Base-by-base conservation (phyloP, 2,113 vertebrate species). In the Tychaedon coryphoeus region DNA sequence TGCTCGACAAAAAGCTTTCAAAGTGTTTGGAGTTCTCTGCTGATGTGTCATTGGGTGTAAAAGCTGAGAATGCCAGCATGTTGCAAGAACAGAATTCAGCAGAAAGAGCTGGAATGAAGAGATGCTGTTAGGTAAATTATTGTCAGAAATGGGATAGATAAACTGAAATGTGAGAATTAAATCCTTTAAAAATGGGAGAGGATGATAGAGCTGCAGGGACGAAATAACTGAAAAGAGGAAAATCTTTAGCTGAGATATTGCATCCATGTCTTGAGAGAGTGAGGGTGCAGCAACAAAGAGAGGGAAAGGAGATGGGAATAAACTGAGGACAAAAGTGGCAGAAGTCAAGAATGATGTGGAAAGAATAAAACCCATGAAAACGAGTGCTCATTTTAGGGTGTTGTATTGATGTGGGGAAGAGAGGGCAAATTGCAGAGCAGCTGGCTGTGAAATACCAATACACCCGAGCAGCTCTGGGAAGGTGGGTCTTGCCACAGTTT, bases 311-410 rank as follows among this genome's bases (percentile, higher is more conserved):
- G 36, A 48, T 14, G 31, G n/a, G 23, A 72, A 33, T 22, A 64
- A 89, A 58, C 43, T 29, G 36, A 53, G 43, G 25, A 64, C 28
- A 56, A 33, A 91, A 58, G 15, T 36, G 23, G 40, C 15, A 57
- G 62, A 79, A 47, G 17, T 38, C 16, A 80, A 89, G 29, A 47
- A 51, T 40, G 5, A 51, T 15, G 33, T 7, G n/a, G 28, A 31
- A 80, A 93, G 43, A 60, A 56, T 33, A 83, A 94, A 62, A 70
- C 71, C 60, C 36, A 20, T 48, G 43, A 71, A 79, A 71, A 10
- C n/a, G 64, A 66, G 33, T 28, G 22, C 50, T 82, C 13, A 5
- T 90, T 94, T 86, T 57, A 67, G 66, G 45, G 48, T 3, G 0
- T 10, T 45, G 26, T 36, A 50, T 36, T 28, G 43, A 66, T 43